Evolutionary conservation across 2,888 invertebrate genomes (phyloP).

Genomic region (Megastigmus dorsalis): DNA sequence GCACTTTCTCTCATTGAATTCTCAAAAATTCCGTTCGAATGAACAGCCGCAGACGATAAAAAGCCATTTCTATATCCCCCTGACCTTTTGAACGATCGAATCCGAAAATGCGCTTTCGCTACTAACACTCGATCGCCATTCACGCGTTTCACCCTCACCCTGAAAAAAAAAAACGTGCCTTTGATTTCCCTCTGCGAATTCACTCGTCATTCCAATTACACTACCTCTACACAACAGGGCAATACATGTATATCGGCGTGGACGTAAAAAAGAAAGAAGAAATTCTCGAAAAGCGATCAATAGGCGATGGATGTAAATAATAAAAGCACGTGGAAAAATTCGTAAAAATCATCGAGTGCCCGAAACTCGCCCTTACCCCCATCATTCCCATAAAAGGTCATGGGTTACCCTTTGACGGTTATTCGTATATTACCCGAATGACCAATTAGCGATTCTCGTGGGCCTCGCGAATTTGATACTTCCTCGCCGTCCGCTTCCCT

Average conservation of each 20-base stretch:
- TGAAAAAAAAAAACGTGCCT: neutral
- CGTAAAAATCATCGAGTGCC: conserved; percentile 19
- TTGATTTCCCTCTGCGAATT: neutral
- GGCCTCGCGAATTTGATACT: too few species aligned
- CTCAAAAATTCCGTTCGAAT: too few species aligned
- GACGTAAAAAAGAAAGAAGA: too few species aligned
- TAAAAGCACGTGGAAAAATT: conserved; percentile 13
- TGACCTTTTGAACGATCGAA: neutral
- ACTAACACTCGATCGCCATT: conserved; percentile 6
- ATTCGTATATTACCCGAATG: too few species aligned
- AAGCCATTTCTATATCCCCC: too few species aligned
- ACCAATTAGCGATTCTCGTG: too few species aligned
- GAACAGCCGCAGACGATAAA: too few species aligned
- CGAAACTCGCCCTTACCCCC: too few species aligned
- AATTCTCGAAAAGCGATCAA: conserved; percentile 2
- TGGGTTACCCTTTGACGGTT: neutral
- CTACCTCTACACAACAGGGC: neutral
- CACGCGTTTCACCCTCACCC: neutral
- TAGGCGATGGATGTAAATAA: neutral
- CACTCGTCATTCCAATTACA: conserved; percentile 8
- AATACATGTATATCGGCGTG: neutral
- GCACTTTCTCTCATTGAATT: too few species aligned
- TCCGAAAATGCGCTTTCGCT: conserved; percentile 10
- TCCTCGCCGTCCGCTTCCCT: too few species aligned
- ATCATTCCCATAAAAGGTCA: neutral